Percentiles rank a stretch among this genome's conserved stretches.
Evolutionary conservation across 1,140 invertebrate species (phyloP).

Genomic region (Solen grandis): DNA sequence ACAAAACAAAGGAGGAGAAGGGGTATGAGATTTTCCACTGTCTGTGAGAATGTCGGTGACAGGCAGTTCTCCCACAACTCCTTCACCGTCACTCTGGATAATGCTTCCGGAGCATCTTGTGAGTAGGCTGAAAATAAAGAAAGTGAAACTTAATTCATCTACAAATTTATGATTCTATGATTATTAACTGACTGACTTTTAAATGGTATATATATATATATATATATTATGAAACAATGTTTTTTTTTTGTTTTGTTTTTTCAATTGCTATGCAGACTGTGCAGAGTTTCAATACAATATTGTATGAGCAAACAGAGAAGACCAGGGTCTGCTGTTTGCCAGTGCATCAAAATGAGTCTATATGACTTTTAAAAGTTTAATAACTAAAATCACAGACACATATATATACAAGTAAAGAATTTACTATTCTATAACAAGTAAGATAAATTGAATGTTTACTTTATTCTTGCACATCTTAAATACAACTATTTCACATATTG

Average conservation of each 20-base stretch:
- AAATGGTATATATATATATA: not conserved
- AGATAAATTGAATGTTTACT: too few species aligned
- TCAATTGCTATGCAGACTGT: not conserved
- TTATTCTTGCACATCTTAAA: too few species aligned
- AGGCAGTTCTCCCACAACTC: constrained; percentile 57
- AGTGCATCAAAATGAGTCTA: too few species aligned
- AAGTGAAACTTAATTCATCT: too few species aligned
- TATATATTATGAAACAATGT: not conserved
- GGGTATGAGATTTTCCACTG: constrained; percentile 47
- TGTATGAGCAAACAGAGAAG: not conserved
- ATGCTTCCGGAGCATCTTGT: constrained; percentile 42
- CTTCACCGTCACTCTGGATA: constrained; percentile 40
- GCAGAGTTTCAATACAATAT: not conserved
- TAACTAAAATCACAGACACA: too few species aligned
- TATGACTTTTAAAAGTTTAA: too few species aligned
- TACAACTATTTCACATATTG: too few species aligned
- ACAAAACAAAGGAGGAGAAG: constrained; percentile 52
- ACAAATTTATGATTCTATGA: too few species aligned
- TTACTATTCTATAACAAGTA: too few species aligned
- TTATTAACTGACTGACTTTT: not conserved
- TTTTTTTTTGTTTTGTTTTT: not conserved
- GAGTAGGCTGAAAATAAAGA: constrained; percentile 34
- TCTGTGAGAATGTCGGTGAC: constrained; percentile 54
- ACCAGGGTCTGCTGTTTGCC: too few species aligned
- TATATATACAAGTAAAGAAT: too few species aligned